phyloP scores from a whole-genome alignment of 2,888 invertebrate species.

The Norana najaformis region DNA sequence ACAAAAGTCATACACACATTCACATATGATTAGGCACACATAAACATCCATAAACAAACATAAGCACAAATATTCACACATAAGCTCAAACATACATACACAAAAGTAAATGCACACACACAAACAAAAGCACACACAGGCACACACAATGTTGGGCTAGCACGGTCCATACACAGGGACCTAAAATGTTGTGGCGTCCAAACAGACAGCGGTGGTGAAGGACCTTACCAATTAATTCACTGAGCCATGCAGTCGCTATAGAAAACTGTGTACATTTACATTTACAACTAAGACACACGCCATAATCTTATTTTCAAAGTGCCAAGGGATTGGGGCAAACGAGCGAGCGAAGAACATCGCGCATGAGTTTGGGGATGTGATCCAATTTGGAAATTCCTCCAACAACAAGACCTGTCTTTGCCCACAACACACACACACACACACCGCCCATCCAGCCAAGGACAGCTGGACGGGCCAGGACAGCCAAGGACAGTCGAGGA shows the following conservation, averaged over 20 bases:
- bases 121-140: not conserved
- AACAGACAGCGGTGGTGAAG: no score
- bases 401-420: not conserved
- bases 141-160: no score
- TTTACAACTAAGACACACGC: not conserved
- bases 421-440: not conserved
- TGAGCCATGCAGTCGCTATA: no score
- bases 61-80: no score
- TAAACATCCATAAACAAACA: no score
- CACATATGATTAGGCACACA: no score
- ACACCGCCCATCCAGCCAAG: not conserved
- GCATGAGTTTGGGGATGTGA: conserved; percentile 4
- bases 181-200: no score
- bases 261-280: no score
- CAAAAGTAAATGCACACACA: not conserved
- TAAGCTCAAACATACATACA: not conserved
- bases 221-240: no score
- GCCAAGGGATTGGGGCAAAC: not conserved
- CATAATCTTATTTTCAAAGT: not conserved
- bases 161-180: no score
- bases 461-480: not conserved
- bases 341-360: not conserved
- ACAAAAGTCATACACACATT: not conserved
- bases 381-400: not conserved
- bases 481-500: not conserved